Evolutionary conservation across 2,888 invertebrate genomes (phyloP), one percentile per base, ranked within the genome.

Genomic region (Synanthedon myopaeformis): DNA sequence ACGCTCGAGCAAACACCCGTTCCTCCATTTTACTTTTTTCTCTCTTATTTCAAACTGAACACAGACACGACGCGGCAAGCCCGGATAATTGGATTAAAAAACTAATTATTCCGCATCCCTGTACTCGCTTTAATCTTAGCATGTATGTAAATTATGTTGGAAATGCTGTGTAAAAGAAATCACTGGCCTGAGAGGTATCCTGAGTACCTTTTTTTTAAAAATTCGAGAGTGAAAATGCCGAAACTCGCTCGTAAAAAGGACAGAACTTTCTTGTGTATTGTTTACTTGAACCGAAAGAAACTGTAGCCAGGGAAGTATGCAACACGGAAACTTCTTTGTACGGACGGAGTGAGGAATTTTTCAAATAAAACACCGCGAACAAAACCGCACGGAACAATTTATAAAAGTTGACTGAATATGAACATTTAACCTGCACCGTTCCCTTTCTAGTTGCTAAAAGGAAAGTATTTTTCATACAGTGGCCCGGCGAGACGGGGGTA

Each of bases 361-460:
- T 45, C n/a, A 45, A 45, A 45, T n/a, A 45, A 45, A 45, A 45
- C 45, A 45, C 13, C 0, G 45, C 45, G 14, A 45, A 45, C 45
- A 45, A 13, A 45, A 14, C 45, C 45, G 45, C 45, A 5, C 14
- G 45, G 13, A 45, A 14, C 45, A 67, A 74, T 72, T 73, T 74
- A 63, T 69, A 59, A 68, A 68, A 76, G 67, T 73, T 75, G 74
- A 73, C 69, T 72, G 76, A 76, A 74, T 71, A 70, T 73, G 70
- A 72, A 69, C 72, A 74, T 79, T 78, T 75, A 76, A 76, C 76
- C 76, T 67, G 69, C 65, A 61, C 62, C 62, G 62, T 65, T 67
- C 65, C 63, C 69, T 64, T 67, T 65, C 67, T 60, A 61, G 65
- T 72, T 71, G 72, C 72, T 71, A 73, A 77, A 74, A 76, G 69